Percentiles rank a stretch among this genome's conserved stretches.
phyloP scores from a whole-genome alignment of 2,797 vertebrate genomes.

The Enteromius viviparus region DNA sequence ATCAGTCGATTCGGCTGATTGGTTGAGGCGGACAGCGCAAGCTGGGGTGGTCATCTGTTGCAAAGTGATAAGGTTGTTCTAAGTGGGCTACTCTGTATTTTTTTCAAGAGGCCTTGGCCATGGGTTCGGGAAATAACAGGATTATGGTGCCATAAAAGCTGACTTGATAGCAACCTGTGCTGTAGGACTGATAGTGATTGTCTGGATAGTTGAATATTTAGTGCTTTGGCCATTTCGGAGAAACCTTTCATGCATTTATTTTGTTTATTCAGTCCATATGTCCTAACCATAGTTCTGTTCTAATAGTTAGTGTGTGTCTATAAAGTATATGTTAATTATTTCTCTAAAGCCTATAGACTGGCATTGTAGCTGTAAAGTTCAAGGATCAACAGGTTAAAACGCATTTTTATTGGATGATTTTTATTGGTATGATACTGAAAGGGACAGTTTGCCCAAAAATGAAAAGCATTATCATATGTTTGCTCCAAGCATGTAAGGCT shows the following conservation, averaged over 20 bases:
- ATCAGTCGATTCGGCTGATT: slow-evolving; percentile 61
- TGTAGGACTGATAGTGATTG: neutral
- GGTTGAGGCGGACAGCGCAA: slow-evolving; percentile 63
- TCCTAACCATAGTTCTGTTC: neutral
- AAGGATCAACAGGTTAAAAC: neutral
- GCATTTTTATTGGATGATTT: neutral
- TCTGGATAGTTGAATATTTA: neutral
- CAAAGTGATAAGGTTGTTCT: slow-evolving; percentile 68
- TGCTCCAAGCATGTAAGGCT: neutral
- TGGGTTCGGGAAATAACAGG: neutral
- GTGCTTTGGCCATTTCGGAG: neutral
- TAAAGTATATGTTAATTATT: neutral
- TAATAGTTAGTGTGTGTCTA: neutral
- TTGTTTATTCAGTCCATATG: neutral
- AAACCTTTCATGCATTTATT: neutral
- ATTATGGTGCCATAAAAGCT: slow-evolving; percentile 36
- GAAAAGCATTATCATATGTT: neutral
- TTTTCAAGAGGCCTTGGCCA: slow-evolving; percentile 14
- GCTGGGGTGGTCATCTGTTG: slow-evolving; percentile 69
- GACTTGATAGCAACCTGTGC: neutral
- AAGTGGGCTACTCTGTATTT: slow-evolving; percentile 43
- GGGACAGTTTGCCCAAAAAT: neutral
- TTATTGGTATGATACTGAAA: neutral
- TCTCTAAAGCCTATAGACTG: neutral
- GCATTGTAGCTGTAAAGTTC: neutral